Conservation (phyloP, 2,113 vertebrate species). For the Platanista minor region DNA sequence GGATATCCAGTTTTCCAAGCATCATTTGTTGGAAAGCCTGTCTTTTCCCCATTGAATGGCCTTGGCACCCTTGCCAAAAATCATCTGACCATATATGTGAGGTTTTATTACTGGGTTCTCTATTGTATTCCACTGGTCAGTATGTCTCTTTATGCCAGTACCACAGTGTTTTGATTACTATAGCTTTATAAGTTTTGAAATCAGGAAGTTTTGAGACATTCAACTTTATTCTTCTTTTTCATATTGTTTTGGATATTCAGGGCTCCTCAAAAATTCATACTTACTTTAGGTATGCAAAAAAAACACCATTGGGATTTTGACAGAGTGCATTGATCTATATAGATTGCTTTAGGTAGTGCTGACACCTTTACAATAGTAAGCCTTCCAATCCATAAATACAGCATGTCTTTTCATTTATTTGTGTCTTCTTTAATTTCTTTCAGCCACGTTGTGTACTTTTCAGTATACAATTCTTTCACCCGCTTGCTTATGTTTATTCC, state of each 20-base stretch:
- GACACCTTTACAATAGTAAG: neutral
- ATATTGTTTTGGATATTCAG: neutral
- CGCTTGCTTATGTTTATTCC: neutral
- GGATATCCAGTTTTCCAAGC: neutral
- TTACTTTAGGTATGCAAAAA: neutral
- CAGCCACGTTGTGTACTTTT: neutral
- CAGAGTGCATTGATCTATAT: neutral
- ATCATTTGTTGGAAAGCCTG: neutral
- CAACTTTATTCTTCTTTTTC: neutral
- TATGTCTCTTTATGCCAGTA: neutral
- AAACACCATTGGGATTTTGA: neutral
- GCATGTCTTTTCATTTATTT: neutral
- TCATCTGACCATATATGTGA: neutral
- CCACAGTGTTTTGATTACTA: neutral
- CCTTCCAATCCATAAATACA: neutral
- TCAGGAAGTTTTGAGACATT: neutral
- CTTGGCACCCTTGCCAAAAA: neutral
- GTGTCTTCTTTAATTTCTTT: neutral
- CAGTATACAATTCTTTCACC: neutral
- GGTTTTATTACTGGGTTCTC: neutral
- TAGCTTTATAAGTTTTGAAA: neutral
- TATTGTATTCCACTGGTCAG: neutral
- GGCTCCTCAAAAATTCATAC: neutral
- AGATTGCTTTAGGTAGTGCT: neutral
- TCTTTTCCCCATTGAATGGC: neutral